Base-by-base conservation (phyloP, 2,797 vertebrate species). In the Molossus alvarezi region DNA sequence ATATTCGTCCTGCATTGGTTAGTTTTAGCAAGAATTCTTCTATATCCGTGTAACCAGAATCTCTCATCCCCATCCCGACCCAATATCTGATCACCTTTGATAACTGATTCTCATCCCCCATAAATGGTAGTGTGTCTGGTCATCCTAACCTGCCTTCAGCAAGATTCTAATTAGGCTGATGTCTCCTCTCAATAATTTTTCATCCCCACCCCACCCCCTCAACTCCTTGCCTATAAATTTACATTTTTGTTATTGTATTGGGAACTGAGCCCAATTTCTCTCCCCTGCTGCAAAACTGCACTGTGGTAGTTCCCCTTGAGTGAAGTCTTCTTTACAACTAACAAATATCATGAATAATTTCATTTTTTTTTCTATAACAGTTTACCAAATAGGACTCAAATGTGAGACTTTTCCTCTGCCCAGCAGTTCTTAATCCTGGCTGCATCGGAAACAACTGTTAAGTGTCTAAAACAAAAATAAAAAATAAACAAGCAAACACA, bases 31-130 rank as follows among this genome's bases (percentile, higher is more conserved):
- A 88, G 62, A 85, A 77, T 60, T 10, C 37, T 29, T 20, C 20
- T 6, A 18, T 15, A 21, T 27, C 29, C 37, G 12, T 60, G 75
- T 33, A 77, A 41, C 62, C 23, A 21, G 73, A 76, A 9, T 21
- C 27, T 27, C 41, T 7, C 27, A 13, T 14, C 23, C 4, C 2
- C 9, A n/a, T 18, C 6, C 1, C 5, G 25, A 4, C 51, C 5
- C 4, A 1, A 45, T 45, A 12, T 65, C 29, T 8, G 15, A 53
- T 12, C 69, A 48, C 58, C 58, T 6, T 86, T 9, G 6, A 15
- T 69, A 57, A 57, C 23, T 20, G 29, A 62, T 27, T 23, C 37
- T 15, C 14, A 1, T 48, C 6, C 37, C 51, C 48, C 41, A 45
- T 6, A 45, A 45, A 45, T 7, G 7, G 27, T 23, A 13, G 12